phyloP scores from a whole-genome alignment of 64 coral and sea anemone genomes.

The Orbicella faveolata region DNA sequence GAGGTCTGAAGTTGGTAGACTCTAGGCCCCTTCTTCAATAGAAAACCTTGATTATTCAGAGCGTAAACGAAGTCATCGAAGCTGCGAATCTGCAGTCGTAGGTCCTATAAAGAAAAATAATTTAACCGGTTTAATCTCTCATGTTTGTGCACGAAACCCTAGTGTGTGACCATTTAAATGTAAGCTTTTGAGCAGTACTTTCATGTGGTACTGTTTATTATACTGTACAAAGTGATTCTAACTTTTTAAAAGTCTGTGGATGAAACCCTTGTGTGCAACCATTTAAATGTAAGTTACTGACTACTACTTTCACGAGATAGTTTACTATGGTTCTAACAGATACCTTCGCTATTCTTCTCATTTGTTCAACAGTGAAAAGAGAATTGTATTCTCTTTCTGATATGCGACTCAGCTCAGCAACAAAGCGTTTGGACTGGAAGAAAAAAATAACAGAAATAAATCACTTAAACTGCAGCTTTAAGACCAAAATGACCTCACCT shows the following conservation, averaged over 20 bases:
- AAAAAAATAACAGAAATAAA: neutral
- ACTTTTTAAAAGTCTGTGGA: too few species aligned
- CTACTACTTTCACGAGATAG: too few species aligned
- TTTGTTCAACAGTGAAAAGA: slow-evolving; percentile 83
- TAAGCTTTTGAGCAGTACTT: neutral
- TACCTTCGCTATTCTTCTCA: slow-evolving; percentile 95
- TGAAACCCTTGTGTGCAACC: too few species aligned
- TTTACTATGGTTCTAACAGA: neutral
- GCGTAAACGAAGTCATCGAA: slow-evolving; percentile 98
- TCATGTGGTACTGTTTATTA: too few species aligned
- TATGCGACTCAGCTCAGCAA: slow-evolving; percentile 85
- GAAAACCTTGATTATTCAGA: slow-evolving; percentile 92
- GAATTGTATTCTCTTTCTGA: slow-evolving; percentile 94
- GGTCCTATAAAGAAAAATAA: slow-evolving; percentile 52
- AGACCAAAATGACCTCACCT: too few species aligned
- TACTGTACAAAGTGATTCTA: too few species aligned
- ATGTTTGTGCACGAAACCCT: neutral
- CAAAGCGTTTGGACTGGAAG: slow-evolving; percentile 90
- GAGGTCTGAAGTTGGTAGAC: slow-evolving; percentile 96
- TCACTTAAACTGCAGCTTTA: neutral
- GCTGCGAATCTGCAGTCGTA: slow-evolving; percentile 72
- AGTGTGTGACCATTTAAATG: neutral
- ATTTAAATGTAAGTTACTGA: too few species aligned
- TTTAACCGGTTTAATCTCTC: neutral
- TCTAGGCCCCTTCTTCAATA: slow-evolving; percentile 88